Conservation (phyloP, 2,113 vertebrate species). For the Lontra canadensis region DNA sequence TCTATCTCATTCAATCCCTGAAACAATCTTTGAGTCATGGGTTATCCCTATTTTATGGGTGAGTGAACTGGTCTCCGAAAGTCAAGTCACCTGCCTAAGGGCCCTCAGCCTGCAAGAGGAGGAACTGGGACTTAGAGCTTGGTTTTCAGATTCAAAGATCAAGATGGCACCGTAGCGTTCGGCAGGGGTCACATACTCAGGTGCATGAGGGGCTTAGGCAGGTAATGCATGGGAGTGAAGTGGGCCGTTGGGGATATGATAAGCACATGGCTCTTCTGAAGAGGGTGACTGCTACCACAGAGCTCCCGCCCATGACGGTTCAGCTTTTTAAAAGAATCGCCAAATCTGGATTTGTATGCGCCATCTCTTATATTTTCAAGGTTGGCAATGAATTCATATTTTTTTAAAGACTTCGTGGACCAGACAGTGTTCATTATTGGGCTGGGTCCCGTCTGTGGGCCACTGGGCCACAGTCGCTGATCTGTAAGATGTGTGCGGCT, state of each 20-base stretch:
- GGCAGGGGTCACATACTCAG: neutral
- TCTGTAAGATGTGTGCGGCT: neutral
- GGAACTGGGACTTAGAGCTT: neutral
- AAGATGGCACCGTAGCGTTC: neutral
- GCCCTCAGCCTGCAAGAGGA: neutral
- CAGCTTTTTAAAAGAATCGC: neutral
- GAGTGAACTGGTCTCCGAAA: neutral
- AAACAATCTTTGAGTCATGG: neutral
- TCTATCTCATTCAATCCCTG: neutral
- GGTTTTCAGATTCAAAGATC: neutral
- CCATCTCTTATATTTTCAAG: neutral
- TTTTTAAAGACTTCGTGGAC: neutral
- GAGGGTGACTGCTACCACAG: neutral
- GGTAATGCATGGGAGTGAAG: neutral
- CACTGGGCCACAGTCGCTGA: neutral
- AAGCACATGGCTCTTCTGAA: neutral
- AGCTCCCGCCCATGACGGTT: neutral
- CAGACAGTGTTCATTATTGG: neutral
- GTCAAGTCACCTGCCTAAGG: neutral
- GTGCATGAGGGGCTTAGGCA: fast-evolving
- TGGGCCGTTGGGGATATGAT: neutral
- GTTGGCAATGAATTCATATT: neutral
- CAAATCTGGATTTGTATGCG: neutral
- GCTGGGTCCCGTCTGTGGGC: neutral
- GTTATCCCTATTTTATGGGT: neutral